These are phyloP conservation scores for Scomberomorus guttatus DNA, from an alignment of 2,797 vertebrate genomes.

Conservation along the genomic window DNA sequence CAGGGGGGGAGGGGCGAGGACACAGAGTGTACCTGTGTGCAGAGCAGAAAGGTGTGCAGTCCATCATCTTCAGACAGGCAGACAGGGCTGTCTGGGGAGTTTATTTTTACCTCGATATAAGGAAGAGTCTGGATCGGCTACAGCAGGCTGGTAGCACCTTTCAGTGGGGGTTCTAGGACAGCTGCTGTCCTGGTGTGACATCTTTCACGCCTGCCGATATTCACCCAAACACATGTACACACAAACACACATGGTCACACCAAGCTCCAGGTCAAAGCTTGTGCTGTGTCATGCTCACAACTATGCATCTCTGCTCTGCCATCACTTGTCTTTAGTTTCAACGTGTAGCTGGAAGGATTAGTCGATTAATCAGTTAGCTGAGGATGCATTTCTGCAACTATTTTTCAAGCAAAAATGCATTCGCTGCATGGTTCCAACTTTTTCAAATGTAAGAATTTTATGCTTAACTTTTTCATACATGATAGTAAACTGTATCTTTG, in stretches of 20 bases:
- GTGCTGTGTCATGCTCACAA: background rate
- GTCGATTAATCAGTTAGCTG: background rate
- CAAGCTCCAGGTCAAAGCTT: slow-evolving; percentile 5
- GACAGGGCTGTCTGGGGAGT: slow-evolving; percentile 77
- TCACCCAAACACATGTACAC: slow-evolving; percentile 10
- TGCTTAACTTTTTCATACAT: background rate
- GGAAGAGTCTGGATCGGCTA: slow-evolving; percentile 54
- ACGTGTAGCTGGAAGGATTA: too few species aligned
- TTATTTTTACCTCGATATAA: slow-evolving; percentile 79
- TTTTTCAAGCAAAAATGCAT: background rate
- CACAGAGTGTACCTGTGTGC: slow-evolving; percentile 65
- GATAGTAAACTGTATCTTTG: background rate
- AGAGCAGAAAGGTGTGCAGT: slow-evolving; percentile 74
- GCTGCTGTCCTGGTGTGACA: slow-evolving; percentile 52
- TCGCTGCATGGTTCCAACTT: background rate
- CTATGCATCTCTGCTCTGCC: background rate
- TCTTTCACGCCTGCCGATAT: slow-evolving; percentile 39
- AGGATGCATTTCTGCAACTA: background rate
- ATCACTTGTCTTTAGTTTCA: too few species aligned
- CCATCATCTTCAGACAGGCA: slow-evolving; percentile 77
- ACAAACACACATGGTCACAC: slow-evolving; percentile 16
- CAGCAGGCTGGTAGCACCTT: slow-evolving; percentile 48
- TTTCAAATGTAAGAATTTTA: background rate
- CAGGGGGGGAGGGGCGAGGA: slow-evolving; percentile 18
- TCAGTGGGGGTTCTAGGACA: slow-evolving; percentile 47